phyloP scores from a whole-genome alignment of 1,140 invertebrate species.

The Procambarus clarkii region DNA sequence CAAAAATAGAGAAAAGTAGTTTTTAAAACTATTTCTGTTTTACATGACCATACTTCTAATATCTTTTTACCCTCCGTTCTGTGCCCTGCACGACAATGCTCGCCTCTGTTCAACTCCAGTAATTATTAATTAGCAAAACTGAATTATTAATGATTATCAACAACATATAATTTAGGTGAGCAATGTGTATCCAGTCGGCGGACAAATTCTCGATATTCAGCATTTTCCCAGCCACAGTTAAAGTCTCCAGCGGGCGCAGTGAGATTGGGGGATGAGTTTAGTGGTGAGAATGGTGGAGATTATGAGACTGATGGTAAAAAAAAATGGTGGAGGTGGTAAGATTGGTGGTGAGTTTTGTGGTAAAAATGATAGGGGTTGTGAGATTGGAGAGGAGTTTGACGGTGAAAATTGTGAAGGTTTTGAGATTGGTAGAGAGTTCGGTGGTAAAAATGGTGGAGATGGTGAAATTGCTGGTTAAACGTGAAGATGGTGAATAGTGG shows the following conservation, averaged over 20 bases:
- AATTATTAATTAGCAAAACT: constrained; percentile 1
- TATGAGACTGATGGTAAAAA: not conserved
- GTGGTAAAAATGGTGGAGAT: not conserved
- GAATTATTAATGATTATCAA: not conserved
- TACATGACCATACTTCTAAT: too few species aligned
- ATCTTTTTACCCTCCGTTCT: too few species aligned
- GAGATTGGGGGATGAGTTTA: not conserved
- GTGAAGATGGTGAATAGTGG: not conserved
- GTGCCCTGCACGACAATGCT: not conserved
- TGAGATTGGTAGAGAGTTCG: not conserved
- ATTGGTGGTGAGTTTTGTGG: not conserved
- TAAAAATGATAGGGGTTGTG: not conserved
- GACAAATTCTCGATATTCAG: too few species aligned
- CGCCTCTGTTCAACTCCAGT: not conserved
- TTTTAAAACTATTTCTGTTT: too few species aligned
- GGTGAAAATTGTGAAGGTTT: not conserved
- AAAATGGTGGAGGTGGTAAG: not conserved
- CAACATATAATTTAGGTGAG: too few species aligned
- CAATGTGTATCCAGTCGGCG: too few species aligned
- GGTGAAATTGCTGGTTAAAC: not conserved
- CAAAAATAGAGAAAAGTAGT: too few species aligned
- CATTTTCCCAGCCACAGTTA: not conserved
- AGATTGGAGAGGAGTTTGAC: not conserved
- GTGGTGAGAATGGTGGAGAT: not conserved
- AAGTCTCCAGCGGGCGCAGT: not conserved